Evolutionary conservation across 2,888 invertebrate species (phyloP).

Genomic region (Tineola bisselliella): DNA sequence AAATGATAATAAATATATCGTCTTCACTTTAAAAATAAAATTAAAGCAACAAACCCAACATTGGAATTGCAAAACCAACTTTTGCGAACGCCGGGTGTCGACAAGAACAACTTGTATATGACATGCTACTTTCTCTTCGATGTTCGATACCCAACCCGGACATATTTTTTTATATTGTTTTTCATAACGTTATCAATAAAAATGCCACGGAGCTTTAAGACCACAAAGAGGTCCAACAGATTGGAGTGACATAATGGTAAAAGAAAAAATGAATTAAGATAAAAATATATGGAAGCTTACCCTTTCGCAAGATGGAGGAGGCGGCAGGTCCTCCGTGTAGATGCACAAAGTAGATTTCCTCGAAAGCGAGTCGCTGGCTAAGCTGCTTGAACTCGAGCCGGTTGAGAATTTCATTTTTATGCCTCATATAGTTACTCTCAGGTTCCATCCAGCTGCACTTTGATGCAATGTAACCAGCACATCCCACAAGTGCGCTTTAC

Average conservation of each 20-base stretch:
- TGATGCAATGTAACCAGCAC: conserved; percentile 52
- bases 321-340: conserved; percentile 65
- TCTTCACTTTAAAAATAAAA: background rate
- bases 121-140: conserved; percentile 51
- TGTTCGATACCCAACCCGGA: conserved; percentile 43
- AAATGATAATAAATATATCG: background rate
- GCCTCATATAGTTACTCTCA: conserved; percentile 37
- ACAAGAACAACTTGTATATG: conserved; percentile 32
- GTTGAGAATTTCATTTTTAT: conserved; percentile 70
- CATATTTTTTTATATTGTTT: conserved; percentile 34
- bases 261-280: background rate
- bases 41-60: conserved; percentile 23
- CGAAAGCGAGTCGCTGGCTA: conserved; percentile 71
- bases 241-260: background rate
- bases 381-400: conserved; percentile 72
- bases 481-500: conserved; percentile 38
- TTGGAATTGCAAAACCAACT: conserved; percentile 33
- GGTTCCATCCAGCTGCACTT: conserved; percentile 55
- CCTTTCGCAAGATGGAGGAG: conserved; percentile 61
- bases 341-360: conserved; percentile 75
- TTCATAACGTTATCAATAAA: conserved; percentile 3
- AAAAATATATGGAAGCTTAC: conserved; percentile 45
- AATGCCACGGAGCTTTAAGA: background rate
- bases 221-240: background rate
- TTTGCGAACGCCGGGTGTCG: conserved; percentile 2